These are phyloP conservation scores for Hylomyscus alleni DNA, from an alignment of 2,797 vertebrate species.

Conservation along the genomic window DNA sequence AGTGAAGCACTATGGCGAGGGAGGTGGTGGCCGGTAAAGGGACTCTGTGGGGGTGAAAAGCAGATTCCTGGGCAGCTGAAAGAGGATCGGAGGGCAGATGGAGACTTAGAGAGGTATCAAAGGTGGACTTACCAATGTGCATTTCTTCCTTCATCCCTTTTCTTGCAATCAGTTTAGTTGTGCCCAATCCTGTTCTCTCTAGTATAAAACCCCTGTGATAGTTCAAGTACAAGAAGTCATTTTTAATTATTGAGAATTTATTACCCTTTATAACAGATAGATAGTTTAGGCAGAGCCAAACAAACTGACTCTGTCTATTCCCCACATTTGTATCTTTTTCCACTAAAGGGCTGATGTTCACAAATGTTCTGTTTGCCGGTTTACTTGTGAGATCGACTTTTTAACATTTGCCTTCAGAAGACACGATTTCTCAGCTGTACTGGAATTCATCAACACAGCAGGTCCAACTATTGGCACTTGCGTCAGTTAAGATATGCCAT, in stretches of 20 bases:
- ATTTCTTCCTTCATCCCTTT: not conserved
- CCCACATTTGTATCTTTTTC: not conserved
- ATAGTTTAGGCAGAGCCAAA: not conserved
- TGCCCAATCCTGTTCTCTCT: not conserved
- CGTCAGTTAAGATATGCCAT: not conserved
- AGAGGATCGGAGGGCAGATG: not conserved
- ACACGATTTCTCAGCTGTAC: constrained; percentile 37
- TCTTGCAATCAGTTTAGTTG: not conserved
- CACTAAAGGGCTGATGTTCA: not conserved
- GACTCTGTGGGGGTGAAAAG: not conserved
- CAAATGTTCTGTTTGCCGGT: not conserved
- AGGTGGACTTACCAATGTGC: not conserved
- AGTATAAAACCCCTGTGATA: not conserved
- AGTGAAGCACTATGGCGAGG: not conserved
- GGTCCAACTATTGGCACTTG: not conserved
- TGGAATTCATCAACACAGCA: not conserved
- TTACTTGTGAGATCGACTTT: constrained; percentile 29
- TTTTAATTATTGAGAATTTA: constrained; percentile 35
- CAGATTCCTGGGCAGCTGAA: not conserved
- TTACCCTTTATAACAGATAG: not conserved
- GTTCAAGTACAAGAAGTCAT: not conserved
- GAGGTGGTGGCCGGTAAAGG: not conserved
- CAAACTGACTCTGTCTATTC: not conserved
- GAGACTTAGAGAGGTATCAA: not conserved
- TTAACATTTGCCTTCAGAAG: constrained; percentile 47